Evolutionary conservation across 2,888 invertebrate species (phyloP).

Genomic region (Andrena hattorfiana): DNA sequence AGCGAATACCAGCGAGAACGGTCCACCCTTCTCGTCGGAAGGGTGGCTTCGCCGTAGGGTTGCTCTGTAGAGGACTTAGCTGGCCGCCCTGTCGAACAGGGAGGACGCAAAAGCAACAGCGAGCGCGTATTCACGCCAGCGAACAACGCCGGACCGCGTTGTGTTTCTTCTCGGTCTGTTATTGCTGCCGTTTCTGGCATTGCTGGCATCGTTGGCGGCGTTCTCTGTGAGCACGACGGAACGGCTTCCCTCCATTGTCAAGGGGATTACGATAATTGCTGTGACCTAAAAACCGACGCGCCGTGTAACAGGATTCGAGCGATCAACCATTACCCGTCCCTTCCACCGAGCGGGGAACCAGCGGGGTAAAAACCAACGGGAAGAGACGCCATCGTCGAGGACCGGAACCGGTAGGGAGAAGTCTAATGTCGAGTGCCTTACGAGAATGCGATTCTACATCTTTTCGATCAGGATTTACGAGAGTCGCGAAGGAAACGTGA

Average conservation of each 20-base stretch:
- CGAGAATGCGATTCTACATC: slow-evolving; percentile 3
- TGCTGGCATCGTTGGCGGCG: slow-evolving; percentile 9
- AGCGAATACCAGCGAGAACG: slow-evolving; percentile 21
- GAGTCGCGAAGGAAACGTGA: neutral
- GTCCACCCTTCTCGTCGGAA: slow-evolving; percentile 1
- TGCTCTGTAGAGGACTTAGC: neutral
- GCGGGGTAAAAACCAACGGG: slow-evolving; percentile 13
- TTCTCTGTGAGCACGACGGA: slow-evolving; percentile 12
- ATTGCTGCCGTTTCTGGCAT: slow-evolving; percentile 24
- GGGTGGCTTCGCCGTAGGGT: neutral
- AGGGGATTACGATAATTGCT: slow-evolving; percentile 75
- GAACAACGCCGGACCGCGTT: slow-evolving; percentile 5
- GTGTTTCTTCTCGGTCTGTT: slow-evolving; percentile 11
- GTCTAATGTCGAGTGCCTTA: slow-evolving; percentile 23
- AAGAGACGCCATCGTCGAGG: neutral
- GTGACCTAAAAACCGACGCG: slow-evolving; percentile 74
- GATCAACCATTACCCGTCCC: slow-evolving; percentile 58
- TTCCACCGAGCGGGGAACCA: slow-evolving; percentile 32
- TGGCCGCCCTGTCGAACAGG: neutral
- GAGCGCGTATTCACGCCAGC: slow-evolving; percentile 40
- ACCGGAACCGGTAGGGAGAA: slow-evolving; percentile 16
- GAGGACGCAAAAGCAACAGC: slow-evolving; percentile 19
- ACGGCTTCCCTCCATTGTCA: slow-evolving; percentile 59
- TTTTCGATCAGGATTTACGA: slow-evolving; percentile 12
- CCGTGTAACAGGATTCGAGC: slow-evolving; percentile 71